Evolutionary conservation across 2,888 invertebrate genomes (phyloP).

Genomic region (Ennomos fuscantarius): DNA sequence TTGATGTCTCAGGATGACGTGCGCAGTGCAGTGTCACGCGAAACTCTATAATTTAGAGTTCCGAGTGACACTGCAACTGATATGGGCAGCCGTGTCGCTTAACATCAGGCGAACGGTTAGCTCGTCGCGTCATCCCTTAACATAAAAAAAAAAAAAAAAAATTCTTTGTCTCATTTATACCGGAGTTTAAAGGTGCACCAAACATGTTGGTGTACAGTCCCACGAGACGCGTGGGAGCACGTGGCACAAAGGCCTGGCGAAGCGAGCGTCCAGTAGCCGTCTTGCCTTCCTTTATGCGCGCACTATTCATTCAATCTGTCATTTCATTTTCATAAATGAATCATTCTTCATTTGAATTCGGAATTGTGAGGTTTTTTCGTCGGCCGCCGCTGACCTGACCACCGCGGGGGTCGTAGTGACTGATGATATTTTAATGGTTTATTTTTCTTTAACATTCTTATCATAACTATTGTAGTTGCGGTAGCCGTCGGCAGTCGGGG

Average conservation of each 20-base stretch:
- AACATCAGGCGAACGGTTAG: too few species aligned
- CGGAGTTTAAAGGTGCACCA: constrained; percentile 34
- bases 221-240: constrained; percentile 55
- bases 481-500: constrained; percentile 27
- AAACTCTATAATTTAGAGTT: too few species aligned
- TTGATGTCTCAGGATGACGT: too few species aligned
- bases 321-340: constrained; percentile 84
- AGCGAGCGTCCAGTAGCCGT: constrained; percentile 66
- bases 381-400: constrained; percentile 76
- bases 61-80: too few species aligned
- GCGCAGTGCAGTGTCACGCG: too few species aligned
- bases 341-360: constrained; percentile 83
- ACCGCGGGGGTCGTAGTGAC: constrained; percentile 79
- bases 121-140: too few species aligned
- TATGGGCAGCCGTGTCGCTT: too few species aligned
- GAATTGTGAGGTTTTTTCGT: constrained; percentile 75
- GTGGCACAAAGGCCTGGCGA: constrained; percentile 43
- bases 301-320: constrained; percentile 81
- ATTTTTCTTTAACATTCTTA: constrained; percentile 83
- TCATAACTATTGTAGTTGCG: constrained; percentile 75
- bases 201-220: constrained; percentile 23
- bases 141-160: too few species aligned
- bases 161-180: constrained; percentile 26
- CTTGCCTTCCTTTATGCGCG: constrained; percentile 61
- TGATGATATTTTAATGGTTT: constrained; percentile 84